Conservation (phyloP, 1,140 invertebrate genomes). For the Neelides sp. region DNA sequence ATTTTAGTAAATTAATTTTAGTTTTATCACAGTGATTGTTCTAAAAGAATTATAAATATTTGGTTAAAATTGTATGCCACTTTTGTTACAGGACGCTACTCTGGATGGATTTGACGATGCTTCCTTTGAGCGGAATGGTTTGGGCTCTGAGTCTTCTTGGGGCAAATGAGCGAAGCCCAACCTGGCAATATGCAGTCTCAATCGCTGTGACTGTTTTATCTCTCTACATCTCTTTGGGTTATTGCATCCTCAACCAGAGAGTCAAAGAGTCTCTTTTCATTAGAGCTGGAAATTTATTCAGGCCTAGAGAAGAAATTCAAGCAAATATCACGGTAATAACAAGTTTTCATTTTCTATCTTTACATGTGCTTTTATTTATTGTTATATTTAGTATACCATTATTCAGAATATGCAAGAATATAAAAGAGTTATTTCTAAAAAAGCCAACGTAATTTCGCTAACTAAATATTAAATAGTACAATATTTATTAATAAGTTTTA, state of each 20-base stretch:
- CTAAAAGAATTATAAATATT: not conserved
- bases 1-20: constrained; percentile 8
- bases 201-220: constrained; percentile 57
- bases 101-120: constrained; percentile 65
- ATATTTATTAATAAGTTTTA: constrained; percentile 8
- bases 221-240: constrained; percentile 64
- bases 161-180: constrained; percentile 59
- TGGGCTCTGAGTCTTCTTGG: constrained; percentile 70
- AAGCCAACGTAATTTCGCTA: constrained; percentile 31
- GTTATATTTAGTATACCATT: not conserved
- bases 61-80: constrained; percentile 18
- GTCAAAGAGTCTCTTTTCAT: constrained; percentile 55
- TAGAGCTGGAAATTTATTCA: constrained; percentile 37
- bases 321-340: constrained; percentile 45
- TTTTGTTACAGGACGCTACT: constrained; percentile 53
- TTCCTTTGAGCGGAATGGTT: constrained; percentile 60
- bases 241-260: constrained; percentile 65
- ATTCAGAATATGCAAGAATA: constrained; percentile 2
- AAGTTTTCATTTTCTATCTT: constrained; percentile 3
- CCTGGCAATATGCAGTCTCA: constrained; percentile 58
- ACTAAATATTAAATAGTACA: constrained; percentile 8
- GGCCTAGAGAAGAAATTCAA: constrained; percentile 16
- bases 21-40: constrained; percentile 9
- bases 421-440: constrained; percentile 8
- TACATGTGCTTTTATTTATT: not conserved